Percentiles rank a stretch among this genome's conserved stretches.
phyloP scores from a whole-genome alignment of 2,888 invertebrate species.

The Unio pictorum region DNA sequence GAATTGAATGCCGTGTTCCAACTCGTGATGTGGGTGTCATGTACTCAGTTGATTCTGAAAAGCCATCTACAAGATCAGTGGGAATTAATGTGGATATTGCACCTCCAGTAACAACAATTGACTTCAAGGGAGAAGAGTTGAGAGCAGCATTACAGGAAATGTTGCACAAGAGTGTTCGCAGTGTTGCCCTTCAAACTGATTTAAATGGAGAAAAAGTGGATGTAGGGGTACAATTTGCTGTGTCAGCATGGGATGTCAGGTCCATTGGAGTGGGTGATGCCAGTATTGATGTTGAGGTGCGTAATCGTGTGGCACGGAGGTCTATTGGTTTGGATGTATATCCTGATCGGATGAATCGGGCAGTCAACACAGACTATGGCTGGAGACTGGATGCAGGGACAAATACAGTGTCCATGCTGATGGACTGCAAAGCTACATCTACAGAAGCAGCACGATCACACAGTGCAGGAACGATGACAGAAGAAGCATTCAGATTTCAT shows the following conservation, averaged over 20 bases:
- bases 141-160: slow-evolving; percentile 57
- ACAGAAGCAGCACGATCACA: slow-evolving; percentile 50
- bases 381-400: slow-evolving; percentile 58
- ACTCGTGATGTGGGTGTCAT: slow-evolving; percentile 69
- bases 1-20: slow-evolving; percentile 59
- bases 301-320: slow-evolving; percentile 49
- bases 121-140: slow-evolving; percentile 61
- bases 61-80: slow-evolving; percentile 60
- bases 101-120: slow-evolving; percentile 48
- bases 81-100: slow-evolving; percentile 66
- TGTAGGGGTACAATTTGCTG: slow-evolving; percentile 39
- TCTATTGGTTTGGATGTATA: slow-evolving; percentile 59
- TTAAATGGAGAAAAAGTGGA: slow-evolving; percentile 41
- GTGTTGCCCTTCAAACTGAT: slow-evolving; percentile 59
- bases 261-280: slow-evolving; percentile 63
- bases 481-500: slow-evolving; percentile 21
- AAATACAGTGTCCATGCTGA: slow-evolving; percentile 50
- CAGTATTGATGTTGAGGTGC: slow-evolving; percentile 63
- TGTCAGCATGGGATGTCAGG: slow-evolving; percentile 33
- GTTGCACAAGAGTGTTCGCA: slow-evolving; percentile 64
- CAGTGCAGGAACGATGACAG: slow-evolving; percentile 62
- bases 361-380: slow-evolving; percentile 54
- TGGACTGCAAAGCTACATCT: slow-evolving; percentile 47
- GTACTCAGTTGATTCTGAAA: slow-evolving; percentile 61
- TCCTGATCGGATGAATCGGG: slow-evolving; percentile 49